Percentiles rank a stretch among this genome's conserved stretches.
These are phyloP conservation scores for Nephrotoma guestfalica DNA, from an alignment of 2,888 invertebrate species.

Conservation along the genomic window DNA sequence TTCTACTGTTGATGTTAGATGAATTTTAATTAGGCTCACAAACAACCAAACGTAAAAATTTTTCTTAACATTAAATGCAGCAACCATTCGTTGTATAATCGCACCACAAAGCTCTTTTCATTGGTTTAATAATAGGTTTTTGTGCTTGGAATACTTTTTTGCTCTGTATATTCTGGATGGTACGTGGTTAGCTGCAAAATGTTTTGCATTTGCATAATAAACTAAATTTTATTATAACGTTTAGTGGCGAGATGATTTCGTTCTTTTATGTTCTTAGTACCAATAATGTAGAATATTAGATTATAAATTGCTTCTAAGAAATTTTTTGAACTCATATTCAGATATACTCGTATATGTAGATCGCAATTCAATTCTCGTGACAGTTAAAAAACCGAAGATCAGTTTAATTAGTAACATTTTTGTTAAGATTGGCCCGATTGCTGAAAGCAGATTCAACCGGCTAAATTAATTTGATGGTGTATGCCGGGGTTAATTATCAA, in stretches of 20 bases:
- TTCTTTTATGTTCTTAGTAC: background rate
- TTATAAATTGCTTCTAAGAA: background rate
- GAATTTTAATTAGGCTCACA: background rate
- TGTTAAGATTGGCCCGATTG: background rate
- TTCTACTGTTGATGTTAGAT: background rate
- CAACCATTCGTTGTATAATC: background rate
- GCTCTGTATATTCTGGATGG: background rate
- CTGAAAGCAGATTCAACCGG: background rate
- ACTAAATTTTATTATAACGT: background rate
- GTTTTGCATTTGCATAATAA: background rate
- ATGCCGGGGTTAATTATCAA: background rate
- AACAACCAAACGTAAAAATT: background rate
- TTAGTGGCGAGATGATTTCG: background rate
- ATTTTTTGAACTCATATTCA: too few species aligned
- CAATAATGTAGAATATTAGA: background rate
- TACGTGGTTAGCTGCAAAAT: background rate
- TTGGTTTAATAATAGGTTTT: background rate
- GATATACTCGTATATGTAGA: too few species aligned
- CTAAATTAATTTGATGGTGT: background rate
- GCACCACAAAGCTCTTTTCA: background rate
- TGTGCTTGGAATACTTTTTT: background rate
- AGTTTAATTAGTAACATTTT: background rate
- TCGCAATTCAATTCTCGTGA: background rate
- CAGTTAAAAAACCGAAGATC: background rate
- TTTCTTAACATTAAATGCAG: background rate